These are phyloP conservation scores for Conger conger DNA, from an alignment of 2,113 vertebrate genomes.

Conservation along the genomic window DNA sequence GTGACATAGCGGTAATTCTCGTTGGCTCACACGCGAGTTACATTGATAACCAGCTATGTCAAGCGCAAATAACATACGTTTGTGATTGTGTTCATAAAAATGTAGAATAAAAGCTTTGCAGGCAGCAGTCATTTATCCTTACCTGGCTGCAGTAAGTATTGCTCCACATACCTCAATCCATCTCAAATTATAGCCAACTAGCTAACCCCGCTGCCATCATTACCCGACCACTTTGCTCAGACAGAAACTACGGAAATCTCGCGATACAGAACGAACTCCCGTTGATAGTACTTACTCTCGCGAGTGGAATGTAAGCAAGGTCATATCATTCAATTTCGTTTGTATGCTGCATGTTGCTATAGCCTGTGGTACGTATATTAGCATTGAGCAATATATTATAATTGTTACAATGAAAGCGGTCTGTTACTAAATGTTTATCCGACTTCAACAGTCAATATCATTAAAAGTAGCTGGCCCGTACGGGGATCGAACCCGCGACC, in stretches of 20 bases:
- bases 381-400: too few relatives aligned
- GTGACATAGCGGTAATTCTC: not conserved
- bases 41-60: not conserved
- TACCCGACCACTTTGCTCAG: constrained; percentile 9
- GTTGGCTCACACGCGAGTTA: not conserved
- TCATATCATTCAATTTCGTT: too few relatives aligned
- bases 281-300: not conserved
- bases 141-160: constrained; percentile 33
- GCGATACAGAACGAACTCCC: constrained; percentile 32
- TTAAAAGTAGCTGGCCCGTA: constrained; percentile 40
- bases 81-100: not conserved
- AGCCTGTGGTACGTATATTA: too few relatives aligned
- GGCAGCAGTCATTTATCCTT: not conserved
- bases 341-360: too few relatives aligned
- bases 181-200: not conserved
- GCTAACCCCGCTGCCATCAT: not conserved
- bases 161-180: constrained; percentile 35
- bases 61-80: not conserved
- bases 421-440: too few relatives aligned
- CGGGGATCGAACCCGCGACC: constrained; percentile 56
- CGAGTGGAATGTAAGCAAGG: not conserved
- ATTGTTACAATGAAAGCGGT: too few relatives aligned
- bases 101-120: not conserved
- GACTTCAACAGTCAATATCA: too few relatives aligned
- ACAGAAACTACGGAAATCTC: constrained; percentile 19